Evolutionary conservation across 1,140 invertebrate species (phyloP).

Genomic region (Drosophila pruinosa): DNA sequence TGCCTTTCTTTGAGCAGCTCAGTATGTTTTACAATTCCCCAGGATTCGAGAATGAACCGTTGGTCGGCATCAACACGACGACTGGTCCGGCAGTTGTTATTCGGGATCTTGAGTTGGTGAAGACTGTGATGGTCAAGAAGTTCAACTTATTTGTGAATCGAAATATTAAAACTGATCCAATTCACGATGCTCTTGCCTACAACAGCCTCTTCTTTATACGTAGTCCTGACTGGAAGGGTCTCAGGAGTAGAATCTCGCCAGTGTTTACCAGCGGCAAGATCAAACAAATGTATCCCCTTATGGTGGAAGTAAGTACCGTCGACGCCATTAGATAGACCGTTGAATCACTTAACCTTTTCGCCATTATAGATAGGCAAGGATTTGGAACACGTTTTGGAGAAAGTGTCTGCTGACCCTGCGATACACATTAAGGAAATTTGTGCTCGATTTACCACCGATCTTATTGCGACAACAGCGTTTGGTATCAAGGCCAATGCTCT

Average conservation of each 20-base stretch:
- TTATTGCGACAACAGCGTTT: conserved; percentile 85
- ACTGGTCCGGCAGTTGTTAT: conserved; percentile 82
- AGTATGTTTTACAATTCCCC: conserved; percentile 39
- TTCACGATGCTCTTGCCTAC: conserved; percentile 47
- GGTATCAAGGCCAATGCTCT: conserved; percentile 84
- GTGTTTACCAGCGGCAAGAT: conserved; percentile 84
- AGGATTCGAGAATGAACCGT: conserved; percentile 42
- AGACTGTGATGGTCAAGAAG: conserved; percentile 83
- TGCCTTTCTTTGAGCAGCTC: conserved; percentile 36
- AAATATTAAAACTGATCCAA: conserved; percentile 38
- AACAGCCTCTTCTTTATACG: conserved; percentile 62
- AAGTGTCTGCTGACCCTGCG: neutral
- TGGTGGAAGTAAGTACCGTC: conserved; percentile 72
- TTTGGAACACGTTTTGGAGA: conserved; percentile 32
- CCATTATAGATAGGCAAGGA: conserved; percentile 58
- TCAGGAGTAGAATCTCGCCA: conserved; percentile 83
- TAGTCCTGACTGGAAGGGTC: conserved; percentile 82
- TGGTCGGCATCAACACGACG: conserved; percentile 80
- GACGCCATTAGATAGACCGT: neutral
- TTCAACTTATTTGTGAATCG: conserved; percentile 75
- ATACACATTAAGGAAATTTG: conserved; percentile 76
- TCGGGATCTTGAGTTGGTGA: conserved; percentile 84
- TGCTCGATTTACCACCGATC: conserved; percentile 84
- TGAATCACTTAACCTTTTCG: too few species aligned
- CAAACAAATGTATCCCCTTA: conserved; percentile 84